Evolutionary conservation across 1,140 invertebrate genomes (phyloP).

Genomic region (Bathynomus jamesi): DNA sequence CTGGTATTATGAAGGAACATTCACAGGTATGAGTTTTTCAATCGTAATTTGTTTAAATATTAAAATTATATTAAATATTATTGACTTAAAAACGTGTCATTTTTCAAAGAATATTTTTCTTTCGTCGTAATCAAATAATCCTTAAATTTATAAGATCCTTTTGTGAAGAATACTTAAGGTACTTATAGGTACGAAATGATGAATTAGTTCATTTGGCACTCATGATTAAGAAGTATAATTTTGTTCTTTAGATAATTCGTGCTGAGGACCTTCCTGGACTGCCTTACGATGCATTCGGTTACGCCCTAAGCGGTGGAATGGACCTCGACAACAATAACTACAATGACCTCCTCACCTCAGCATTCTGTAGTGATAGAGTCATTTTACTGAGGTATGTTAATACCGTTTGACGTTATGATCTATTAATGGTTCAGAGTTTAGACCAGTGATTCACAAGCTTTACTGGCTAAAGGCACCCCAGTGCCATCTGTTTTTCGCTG

Average conservation of each 20-base stretch:
- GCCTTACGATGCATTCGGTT: constrained; percentile 67
- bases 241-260: constrained; percentile 27
- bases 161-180: too few relatives aligned
- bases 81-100: not conserved
- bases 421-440: too few relatives aligned
- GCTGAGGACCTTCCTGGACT: constrained; percentile 34
- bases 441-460: too few relatives aligned
- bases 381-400: constrained; percentile 52
- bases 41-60: too few relatives aligned
- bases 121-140: too few relatives aligned
- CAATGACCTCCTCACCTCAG: constrained; percentile 81
- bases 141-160: too few relatives aligned
- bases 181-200: too few relatives aligned
- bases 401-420: too few relatives aligned
- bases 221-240: too few relatives aligned
- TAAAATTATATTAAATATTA: not conserved
- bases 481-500: too few relatives aligned
- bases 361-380: constrained; percentile 69
- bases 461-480: too few relatives aligned
- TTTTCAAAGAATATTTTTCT: not conserved
- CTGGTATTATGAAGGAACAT: constrained; percentile 62
- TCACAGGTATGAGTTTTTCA: constrained; percentile 54
- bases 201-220: too few relatives aligned
- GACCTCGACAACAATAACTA: constrained; percentile 89
- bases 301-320: constrained; percentile 75